Base-by-base conservation (phyloP, 2,888 invertebrate genomes). In the Parnassius smintheus region DNA sequence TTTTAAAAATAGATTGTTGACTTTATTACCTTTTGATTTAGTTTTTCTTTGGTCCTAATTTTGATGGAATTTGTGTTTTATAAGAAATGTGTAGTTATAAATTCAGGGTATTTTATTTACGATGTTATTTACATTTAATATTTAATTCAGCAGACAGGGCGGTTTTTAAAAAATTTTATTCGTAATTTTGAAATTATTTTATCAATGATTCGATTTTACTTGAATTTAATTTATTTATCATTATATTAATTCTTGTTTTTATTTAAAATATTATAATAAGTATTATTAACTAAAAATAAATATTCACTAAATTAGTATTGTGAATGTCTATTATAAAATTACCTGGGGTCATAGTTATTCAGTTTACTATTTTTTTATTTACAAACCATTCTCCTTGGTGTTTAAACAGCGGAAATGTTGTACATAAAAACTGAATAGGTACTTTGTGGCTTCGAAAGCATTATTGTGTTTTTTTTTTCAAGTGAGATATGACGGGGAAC, bases 401-500 rank as follows among this genome's bases (percentile, higher is more conserved):
- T 75, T 76, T 75, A 80, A 82, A 75, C 77, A 77, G 75, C 80
- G 81, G 81, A 81, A 83, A 82, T 80, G 81, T 77, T 76, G 75
- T 78, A 79, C 80, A 80, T 82, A 84, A 82, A 80, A 77, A 78
- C 73, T 74, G 77, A 71, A 72, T 66, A 18, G 18, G 80, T 80
- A 82, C 81, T 84, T 83, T 83, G 83, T 82, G 72, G 72, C 75
- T 75, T 74, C 73, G 81, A 77, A 81, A 72, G 77, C 74, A 77
- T 81, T 80, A 78, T 80, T 73, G 68, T 67, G 70, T 76, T 79
- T 82, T 83, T 80, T 78, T 67, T 70, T 70, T 65, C 57, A 64
- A 63, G 82, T 84, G 86, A 83, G 86, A 86, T 86, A 89, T 87
- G 88, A 84, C 81, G 81, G 78, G 75, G 71, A 85, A 82, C 76